Percentiles rank a stretch among this genome's conserved stretches.
These are phyloP conservation scores for Lagocephalus sceleratus DNA, from an alignment of 2,797 vertebrate species.

Conservation along the genomic window DNA sequence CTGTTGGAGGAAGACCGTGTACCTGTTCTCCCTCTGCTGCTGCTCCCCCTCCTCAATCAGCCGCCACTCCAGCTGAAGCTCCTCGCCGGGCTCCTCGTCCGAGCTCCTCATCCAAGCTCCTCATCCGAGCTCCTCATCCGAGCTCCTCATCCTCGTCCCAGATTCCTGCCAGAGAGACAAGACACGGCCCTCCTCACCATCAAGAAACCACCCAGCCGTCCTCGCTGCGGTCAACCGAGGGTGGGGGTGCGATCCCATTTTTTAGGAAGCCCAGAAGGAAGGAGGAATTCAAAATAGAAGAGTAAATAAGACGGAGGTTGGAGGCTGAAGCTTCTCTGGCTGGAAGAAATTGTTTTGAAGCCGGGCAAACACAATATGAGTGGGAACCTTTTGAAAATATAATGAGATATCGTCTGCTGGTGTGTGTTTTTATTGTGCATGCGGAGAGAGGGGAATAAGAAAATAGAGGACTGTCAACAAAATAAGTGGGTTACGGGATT, in stretches of 20 bases:
- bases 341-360: slow-evolving; percentile 62
- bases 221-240: slow-evolving; percentile 44
- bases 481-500: slow-evolving; percentile 44
- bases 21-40: slow-evolving; percentile 78
- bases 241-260: slow-evolving; percentile 60
- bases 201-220: slow-evolving; percentile 38
- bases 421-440: slow-evolving; percentile 30
- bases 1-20: slow-evolving; percentile 12
- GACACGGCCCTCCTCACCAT: slow-evolving; percentile 49
- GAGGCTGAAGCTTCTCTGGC: slow-evolving; percentile 37
- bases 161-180: slow-evolving; percentile 61
- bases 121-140: slow-evolving; percentile 74
- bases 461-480: slow-evolving; percentile 45
- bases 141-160: slow-evolving; percentile 70
- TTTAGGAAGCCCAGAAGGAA: slow-evolving; percentile 49
- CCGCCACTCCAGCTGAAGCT: slow-evolving; percentile 71
- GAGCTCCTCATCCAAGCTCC: slow-evolving; percentile 72
- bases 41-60: slow-evolving; percentile 74
- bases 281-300: slow-evolving; percentile 49
- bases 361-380: slow-evolving; percentile 59
- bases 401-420: slow-evolving; percentile 51
- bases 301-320: slow-evolving; percentile 57
- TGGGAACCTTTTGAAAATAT: slow-evolving; percentile 54
- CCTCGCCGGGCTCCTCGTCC: slow-evolving; percentile 74
- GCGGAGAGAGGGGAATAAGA: slow-evolving; percentile 29